Conservation (phyloP, 30 jellyfish, hydroid and myxozoan genomes). For the Mastigias papua region DNA sequence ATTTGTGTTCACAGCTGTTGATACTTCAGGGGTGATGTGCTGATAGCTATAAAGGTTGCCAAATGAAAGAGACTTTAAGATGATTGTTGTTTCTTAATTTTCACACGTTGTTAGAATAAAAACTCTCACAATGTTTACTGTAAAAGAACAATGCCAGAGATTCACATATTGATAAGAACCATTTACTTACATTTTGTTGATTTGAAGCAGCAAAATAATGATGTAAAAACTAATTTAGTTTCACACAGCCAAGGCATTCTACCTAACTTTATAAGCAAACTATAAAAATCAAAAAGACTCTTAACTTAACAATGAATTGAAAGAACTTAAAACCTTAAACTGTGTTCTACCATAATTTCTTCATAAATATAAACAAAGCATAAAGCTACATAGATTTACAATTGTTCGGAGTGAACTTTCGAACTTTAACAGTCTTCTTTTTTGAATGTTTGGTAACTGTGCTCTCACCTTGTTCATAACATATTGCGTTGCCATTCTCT, state of each 20-base stretch:
- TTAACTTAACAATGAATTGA: constrained; percentile 8
- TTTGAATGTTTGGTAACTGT: constrained; percentile 30
- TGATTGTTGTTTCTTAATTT: too few relatives aligned
- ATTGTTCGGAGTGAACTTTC: constrained; percentile 74
- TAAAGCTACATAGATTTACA: constrained; percentile 67
- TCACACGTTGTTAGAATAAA: too few relatives aligned
- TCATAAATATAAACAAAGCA: constrained; percentile 42
- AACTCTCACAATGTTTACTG: too few relatives aligned
- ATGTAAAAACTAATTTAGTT: not conserved
- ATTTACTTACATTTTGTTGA: too few relatives aligned
- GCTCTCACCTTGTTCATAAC: not conserved
- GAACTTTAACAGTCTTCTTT: constrained; percentile 69
- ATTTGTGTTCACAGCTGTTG: too few relatives aligned
- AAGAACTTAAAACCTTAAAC: constrained; percentile 21
- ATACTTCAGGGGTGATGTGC: too few relatives aligned
- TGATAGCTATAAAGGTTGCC: too few relatives aligned
- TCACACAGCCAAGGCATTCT: not conserved
- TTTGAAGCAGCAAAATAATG: not conserved
- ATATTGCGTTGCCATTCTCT: constrained; percentile 22
- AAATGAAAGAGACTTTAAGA: too few relatives aligned
- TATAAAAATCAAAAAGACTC: not conserved
- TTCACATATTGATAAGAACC: too few relatives aligned
- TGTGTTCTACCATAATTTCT: constrained; percentile 6
- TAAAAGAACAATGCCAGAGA: too few relatives aligned
- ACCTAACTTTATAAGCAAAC: not conserved